phyloP scores from a whole-genome alignment of 2,888 invertebrate species.

The Acleris sparsana region DNA sequence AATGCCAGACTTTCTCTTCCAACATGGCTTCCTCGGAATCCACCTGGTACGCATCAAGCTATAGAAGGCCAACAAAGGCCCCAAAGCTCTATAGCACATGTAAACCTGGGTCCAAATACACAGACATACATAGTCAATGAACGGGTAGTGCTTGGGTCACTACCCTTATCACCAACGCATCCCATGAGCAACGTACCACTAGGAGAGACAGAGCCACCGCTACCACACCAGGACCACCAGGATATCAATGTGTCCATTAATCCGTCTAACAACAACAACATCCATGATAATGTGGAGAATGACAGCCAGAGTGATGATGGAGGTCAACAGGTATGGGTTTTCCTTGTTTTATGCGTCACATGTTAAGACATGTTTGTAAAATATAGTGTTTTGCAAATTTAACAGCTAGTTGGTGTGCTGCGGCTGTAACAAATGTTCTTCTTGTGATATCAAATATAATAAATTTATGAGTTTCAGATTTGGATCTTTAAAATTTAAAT shows the following conservation, averaged over 20 bases:
- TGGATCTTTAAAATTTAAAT: no score
- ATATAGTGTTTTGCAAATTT: no score
- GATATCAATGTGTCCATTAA: slow-evolving; percentile 75
- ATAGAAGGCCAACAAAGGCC: slow-evolving; percentile 64
- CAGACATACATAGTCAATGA: slow-evolving; percentile 70
- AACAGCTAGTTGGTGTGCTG: no score
- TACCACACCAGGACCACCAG: slow-evolving; percentile 57
- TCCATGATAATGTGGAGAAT: slow-evolving; percentile 74
- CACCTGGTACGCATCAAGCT: slow-evolving; percentile 65
- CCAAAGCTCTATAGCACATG: slow-evolving; percentile 74
- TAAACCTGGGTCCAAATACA: slow-evolving; percentile 61
- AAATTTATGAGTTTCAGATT: no score
- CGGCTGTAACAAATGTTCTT: no score
- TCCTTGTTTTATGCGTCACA: neutral
- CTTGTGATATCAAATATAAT: no score
- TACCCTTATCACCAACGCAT: slow-evolving; percentile 54
- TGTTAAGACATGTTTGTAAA: no score
- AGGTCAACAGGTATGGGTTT: slow-evolving; percentile 63
- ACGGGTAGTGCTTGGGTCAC: slow-evolving; percentile 53
- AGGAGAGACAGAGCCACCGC: slow-evolving; percentile 65
- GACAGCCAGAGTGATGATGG: slow-evolving; percentile 79
- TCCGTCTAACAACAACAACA: slow-evolving; percentile 76
- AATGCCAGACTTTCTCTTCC: slow-evolving; percentile 73
- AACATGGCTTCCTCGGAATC: slow-evolving; percentile 72
- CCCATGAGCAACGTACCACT: slow-evolving; percentile 61